phyloP scores from a whole-genome alignment of 2,888 invertebrate genomes.

The Andrena minutula region DNA sequence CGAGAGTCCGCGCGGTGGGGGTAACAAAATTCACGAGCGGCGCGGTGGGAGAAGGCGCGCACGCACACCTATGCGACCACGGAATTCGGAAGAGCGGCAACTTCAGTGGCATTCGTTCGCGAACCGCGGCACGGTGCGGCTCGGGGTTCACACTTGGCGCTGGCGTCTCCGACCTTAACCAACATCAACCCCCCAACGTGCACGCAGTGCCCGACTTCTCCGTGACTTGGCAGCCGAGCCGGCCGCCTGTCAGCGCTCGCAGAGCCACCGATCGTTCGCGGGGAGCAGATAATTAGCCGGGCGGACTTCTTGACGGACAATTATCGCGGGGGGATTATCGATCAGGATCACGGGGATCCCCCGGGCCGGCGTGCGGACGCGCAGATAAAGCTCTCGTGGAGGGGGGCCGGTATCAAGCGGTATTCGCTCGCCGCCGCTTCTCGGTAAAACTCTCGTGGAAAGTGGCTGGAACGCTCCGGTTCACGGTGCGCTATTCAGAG shows the following conservation, averaged over 20 bases:
- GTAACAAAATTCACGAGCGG: slow-evolving; percentile 34
- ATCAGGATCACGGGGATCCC: not conserved
- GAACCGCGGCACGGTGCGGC: slow-evolving; percentile 65
- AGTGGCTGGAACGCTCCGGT: slow-evolving; percentile 69
- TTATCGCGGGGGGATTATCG: not conserved
- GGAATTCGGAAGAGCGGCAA: slow-evolving; percentile 74
- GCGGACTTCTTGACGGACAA: not conserved
- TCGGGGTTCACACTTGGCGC: slow-evolving; percentile 28
- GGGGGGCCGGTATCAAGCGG: slow-evolving; percentile 42
- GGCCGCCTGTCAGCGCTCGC: too few species aligned
- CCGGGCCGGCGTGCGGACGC: not conserved
- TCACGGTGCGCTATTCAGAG: slow-evolving; percentile 66
- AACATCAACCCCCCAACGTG: slow-evolving; percentile 23
- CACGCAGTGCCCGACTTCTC: not conserved
- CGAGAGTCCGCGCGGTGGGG: slow-evolving; percentile 25
- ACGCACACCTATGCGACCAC: slow-evolving; percentile 69
- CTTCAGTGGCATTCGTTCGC: slow-evolving; percentile 70
- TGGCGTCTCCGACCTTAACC: not conserved
- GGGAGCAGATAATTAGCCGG: not conserved
- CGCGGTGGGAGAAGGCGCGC: slow-evolving; percentile 37
- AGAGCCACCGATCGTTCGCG: not conserved
- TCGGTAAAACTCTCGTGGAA: slow-evolving; percentile 65
- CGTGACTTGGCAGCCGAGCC: not conserved
- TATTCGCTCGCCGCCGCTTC: slow-evolving; percentile 40
- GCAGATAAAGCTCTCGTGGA: not conserved